Percentiles rank a stretch among this genome's conserved stretches.
These are phyloP conservation scores for Eleutherodactylus coqui DNA, from an alignment of 2,797 vertebrate species.

Conservation along the genomic window DNA sequence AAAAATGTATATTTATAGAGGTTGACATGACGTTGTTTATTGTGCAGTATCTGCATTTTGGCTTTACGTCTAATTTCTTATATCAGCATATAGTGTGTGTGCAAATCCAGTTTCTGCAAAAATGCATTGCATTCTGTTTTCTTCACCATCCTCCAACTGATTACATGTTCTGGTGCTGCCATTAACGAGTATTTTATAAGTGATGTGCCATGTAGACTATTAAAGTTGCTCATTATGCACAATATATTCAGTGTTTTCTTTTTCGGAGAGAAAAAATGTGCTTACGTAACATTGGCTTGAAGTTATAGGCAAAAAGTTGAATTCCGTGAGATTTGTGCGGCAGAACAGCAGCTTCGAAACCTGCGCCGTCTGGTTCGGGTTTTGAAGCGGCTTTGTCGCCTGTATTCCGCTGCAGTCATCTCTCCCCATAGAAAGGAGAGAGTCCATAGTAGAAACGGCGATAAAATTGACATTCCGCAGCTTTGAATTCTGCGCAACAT, in stretches of 20 bases:
- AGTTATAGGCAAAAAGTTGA: not conserved
- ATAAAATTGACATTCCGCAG: too few relatives aligned
- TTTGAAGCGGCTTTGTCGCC: too few relatives aligned
- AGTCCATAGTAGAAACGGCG: too few relatives aligned
- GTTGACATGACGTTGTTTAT: not conserved
- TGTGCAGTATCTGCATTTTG: not conserved
- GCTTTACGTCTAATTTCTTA: not conserved
- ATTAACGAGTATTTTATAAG: not conserved
- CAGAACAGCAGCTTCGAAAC: too few relatives aligned
- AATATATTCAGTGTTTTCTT: constrained; percentile 26
- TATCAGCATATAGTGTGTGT: constrained; percentile 3
- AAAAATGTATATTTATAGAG: not conserved
- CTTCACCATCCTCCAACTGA: not conserved
- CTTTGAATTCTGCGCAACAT: too few relatives aligned
- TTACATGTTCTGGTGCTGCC: constrained; percentile 15
- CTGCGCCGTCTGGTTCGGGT: too few relatives aligned
- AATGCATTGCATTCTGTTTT: not conserved
- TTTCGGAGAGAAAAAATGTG: not conserved
- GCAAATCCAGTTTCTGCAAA: not conserved
- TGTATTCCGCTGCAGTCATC: too few relatives aligned
- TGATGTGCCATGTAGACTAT: constrained; percentile 22
- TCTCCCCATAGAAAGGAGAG: too few relatives aligned
- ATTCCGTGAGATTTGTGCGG: too few relatives aligned
- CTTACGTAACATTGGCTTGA: not conserved
- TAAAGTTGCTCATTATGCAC: constrained; percentile 17